Evolutionary conservation across 37 sponge, comb jelly and placozoan genomes (phyloP).

Genomic region (Ianthella basta): DNA sequence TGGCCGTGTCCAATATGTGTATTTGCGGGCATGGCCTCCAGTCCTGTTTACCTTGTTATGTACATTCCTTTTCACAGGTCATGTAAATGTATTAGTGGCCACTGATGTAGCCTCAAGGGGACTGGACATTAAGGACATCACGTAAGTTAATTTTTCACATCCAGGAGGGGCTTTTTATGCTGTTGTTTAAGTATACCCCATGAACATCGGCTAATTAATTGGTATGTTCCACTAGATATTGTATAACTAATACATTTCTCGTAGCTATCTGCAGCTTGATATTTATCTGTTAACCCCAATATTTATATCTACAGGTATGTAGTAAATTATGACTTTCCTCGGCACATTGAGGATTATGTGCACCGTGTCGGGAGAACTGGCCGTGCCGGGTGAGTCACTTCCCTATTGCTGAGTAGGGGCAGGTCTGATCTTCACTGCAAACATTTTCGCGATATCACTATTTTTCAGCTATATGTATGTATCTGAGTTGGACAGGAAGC

Average conservation of each 20-base stretch:
- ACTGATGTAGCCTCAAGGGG: constrained; percentile 99
- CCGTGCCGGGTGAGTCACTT: constrained; percentile 87
- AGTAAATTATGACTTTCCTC: constrained; percentile 94
- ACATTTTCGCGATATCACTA: no score
- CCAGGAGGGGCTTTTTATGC: neutral
- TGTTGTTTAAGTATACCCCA: neutral
- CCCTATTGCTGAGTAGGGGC: neutral
- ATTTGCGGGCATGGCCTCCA: no score
- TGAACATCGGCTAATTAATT: neutral
- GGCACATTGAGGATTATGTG: constrained; percentile 96
- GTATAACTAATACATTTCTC: no score
- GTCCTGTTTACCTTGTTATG: no score
- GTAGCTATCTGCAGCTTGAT: no score
- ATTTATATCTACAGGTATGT: constrained; percentile 85
- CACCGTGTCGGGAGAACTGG: constrained; percentile 97
- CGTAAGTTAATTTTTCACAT: constrained; percentile 45
- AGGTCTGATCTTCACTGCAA: no score
- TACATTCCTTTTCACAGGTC: constrained; percentile 37
- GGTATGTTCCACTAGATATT: no score
- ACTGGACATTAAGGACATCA: constrained; percentile 91
- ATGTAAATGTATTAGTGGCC: constrained; percentile 84
- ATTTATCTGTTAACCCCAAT: no score
- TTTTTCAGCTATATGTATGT: no score
- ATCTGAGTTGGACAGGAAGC: no score
- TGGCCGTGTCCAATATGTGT: no score